Percentiles rank a stretch among this genome's conserved stretches.
Conservation (phyloP, 2,113 vertebrate genomes). For the Glaucidium brasilianum region DNA sequence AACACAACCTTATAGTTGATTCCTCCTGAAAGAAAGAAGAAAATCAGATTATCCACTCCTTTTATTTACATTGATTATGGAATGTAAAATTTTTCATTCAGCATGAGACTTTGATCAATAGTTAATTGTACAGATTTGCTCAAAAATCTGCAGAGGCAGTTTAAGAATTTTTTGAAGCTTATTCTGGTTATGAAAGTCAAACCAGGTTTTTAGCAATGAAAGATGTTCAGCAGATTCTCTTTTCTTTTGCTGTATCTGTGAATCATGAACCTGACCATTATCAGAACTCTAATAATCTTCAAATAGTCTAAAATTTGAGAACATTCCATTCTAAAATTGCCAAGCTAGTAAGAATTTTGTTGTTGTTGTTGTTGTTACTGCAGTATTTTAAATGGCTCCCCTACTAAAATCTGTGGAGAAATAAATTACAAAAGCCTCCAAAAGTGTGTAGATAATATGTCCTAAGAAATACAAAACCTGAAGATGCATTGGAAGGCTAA, state of each 20-base stretch:
- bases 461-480: neutral
- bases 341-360: conserved; percentile 5
- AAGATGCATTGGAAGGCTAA: neutral
- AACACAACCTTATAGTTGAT: neutral
- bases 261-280: neutral
- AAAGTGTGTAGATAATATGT: neutral
- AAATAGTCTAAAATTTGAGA: conserved; percentile 29
- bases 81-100: neutral
- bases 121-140: neutral
- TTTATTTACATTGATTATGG: neutral
- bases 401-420: conserved; percentile 21
- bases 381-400: conserved; percentile 10
- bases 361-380: conserved; percentile 36
- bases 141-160: conserved; percentile 10
- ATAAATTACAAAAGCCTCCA: neutral
- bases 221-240: neutral
- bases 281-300: conserved; percentile 27
- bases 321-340: conserved; percentile 1
- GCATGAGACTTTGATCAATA: neutral
- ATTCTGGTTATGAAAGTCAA: conserved; percentile 11
- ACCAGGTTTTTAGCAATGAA: conserved; percentile 24
- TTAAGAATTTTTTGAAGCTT: conserved; percentile 24
- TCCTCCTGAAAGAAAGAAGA: neutral
- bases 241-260: neutral
- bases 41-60: neutral